Percentiles rank a stretch among this genome's conserved stretches.
Conservation (phyloP, 2,797 vertebrate genomes). For the Bradypodion ventrale region DNA sequence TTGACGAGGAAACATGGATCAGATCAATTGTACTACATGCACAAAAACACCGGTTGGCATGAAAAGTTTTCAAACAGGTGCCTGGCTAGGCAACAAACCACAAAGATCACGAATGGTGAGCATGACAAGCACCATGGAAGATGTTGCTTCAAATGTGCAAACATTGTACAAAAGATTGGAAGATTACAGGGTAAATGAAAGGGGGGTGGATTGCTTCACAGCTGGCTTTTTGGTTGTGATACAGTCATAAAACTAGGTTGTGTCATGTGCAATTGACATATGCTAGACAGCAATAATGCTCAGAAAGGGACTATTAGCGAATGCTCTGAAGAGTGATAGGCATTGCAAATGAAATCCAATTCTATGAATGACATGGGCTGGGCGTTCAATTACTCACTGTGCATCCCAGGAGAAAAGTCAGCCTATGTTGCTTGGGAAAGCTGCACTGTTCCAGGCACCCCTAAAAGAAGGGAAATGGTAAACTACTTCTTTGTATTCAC, state of each 20-base stretch:
- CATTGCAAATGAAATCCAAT: not conserved
- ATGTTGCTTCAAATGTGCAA: conserved; percentile 15
- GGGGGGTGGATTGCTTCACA: not conserved
- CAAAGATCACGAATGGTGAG: not conserved
- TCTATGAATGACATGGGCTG: no score
- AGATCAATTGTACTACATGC: conserved; percentile 38
- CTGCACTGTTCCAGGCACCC: no score
- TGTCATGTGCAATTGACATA: not conserved
- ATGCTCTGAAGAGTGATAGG: not conserved
- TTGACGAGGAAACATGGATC: conserved; percentile 38
- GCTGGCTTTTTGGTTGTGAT: not conserved
- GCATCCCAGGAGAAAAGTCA: no score
- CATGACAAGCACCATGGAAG: not conserved
- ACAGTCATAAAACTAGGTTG: not conserved
- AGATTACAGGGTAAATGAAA: not conserved
- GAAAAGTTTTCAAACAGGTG: conserved; percentile 34
- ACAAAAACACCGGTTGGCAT: not conserved
- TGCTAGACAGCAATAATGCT: not conserved
- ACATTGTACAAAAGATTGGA: not conserved
- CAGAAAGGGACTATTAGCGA: not conserved
- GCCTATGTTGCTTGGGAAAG: no score
- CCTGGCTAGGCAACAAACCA: not conserved
- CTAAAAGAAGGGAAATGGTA: no score
- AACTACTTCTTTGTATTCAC: no score
- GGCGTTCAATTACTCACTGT: no score